Base-by-base conservation (phyloP, 2,797 vertebrate species). In the Philypnodon macrostomus region DNA sequence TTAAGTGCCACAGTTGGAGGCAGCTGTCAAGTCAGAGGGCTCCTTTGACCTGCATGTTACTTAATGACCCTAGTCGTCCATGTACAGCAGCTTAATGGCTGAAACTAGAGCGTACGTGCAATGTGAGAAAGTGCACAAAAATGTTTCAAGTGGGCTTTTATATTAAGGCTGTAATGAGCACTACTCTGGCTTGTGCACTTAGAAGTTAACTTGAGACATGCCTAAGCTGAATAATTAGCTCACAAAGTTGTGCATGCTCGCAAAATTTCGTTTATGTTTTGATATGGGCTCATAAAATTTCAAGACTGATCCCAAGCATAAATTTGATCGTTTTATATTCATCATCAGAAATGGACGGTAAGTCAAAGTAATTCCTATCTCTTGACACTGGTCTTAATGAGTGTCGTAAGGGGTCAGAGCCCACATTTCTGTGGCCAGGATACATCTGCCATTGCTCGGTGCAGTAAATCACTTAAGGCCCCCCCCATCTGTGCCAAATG, bases 381-480 rank as follows among this genome's bases (percentile, higher is more conserved):
- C 42, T 51, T 40, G 36, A 63, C 15, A 5, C n/a, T 7, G 7
- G 24, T 27, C 18, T 55, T 18, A 47, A 55, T 32, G 38, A 49
- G 62, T 69, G 45, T 52, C 21, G 23, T 38, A 35, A 65, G 47
- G 53, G 39, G 59, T 52, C 62, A 67, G 63, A 63, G 61, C 45
- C 41, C 4, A 6, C 67, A 67, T 76, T 63, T 57, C 63, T 65
- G 61, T 39, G 33, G 63, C 75, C 61, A 38, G 53, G 60, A 80
- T 41, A 63, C 57, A 41, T 49, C 71, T 44, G 48, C 55, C 73
- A 34, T 44, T 57, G 58, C 62, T 33, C 17, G 53, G 26, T 2
- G 15, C 63, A 30, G 53, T 88, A 88, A 88, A 89, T 87, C 81
- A 81, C 33, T n/a, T n/a, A 19, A 53, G 21, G 47, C 58, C 52